phyloP scores from a whole-genome alignment of 1,140 invertebrate species.

The Phymastichus coffea region DNA sequence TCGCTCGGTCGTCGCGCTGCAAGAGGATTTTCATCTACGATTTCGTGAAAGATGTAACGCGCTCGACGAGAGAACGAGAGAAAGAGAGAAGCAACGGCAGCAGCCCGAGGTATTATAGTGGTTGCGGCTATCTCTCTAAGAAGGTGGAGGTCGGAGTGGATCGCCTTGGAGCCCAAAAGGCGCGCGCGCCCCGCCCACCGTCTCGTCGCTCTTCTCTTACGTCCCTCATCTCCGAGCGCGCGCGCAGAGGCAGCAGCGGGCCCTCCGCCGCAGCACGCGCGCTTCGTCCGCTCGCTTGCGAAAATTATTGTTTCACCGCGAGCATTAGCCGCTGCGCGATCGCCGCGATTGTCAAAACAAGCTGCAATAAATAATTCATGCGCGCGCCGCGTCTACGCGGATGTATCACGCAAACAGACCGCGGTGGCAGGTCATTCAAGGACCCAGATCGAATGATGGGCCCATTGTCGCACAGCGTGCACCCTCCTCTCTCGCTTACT shows the following conservation, averaged over 20 bases:
- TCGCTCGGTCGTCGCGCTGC: no score
- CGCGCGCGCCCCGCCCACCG: slow-evolving; percentile 50
- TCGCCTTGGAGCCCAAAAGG: slow-evolving; percentile 52
- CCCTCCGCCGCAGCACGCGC: slow-evolving; percentile 7
- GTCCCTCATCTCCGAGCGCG: slow-evolving; percentile 36
- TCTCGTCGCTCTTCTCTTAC: slow-evolving; percentile 38
- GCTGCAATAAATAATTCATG: no score
- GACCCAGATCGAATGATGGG: background rate
- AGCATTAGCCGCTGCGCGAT: no score
- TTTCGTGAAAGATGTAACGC: slow-evolving; percentile 47
- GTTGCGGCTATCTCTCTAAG: slow-evolving; percentile 43
- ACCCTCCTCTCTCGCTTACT: no score
- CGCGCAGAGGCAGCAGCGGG: no score
- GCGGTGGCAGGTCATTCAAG: no score
- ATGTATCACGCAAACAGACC: no score
- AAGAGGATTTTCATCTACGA: slow-evolving; percentile 40
- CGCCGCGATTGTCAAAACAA: no score
- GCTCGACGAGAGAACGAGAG: background rate
- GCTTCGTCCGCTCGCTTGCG: slow-evolving; percentile 7
- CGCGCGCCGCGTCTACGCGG: no score
- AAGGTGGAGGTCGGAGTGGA: slow-evolving; percentile 49
- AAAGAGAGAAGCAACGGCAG: slow-evolving; percentile 15
- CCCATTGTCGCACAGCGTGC: background rate
- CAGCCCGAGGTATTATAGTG: no score
- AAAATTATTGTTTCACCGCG: slow-evolving; percentile 16